Base-by-base conservation (phyloP, 1,140 invertebrate species). In the Meteorus sp. region DNA sequence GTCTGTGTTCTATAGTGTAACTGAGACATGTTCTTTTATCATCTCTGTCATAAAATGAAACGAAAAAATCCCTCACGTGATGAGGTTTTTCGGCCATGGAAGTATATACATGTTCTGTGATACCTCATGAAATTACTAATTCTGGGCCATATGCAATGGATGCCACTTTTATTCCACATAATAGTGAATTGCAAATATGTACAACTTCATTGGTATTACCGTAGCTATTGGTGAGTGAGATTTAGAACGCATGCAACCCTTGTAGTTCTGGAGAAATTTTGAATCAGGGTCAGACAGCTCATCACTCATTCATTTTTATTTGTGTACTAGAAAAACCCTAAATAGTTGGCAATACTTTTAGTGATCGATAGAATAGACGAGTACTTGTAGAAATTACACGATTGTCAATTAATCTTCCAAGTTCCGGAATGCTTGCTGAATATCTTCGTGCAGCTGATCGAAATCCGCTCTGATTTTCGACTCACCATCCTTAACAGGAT, bases 401-500 rank as follows among this genome's bases (percentile, higher is more conserved):
- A 59, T 48, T 13, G 7, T 11, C 4, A 13, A 27, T 87, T 97
- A 98, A 82, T 99, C 97, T 85, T 99, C 97, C 75, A 99, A 85
- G 84, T 98, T 98, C 78, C 97, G 91, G 86, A 99, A 99, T 68
- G 94, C 92, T 72, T 94, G 92, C 71, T 95, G 91, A 83, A 98
- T 95, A 72, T 95, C 92, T 81, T 98, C 95, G 60, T 95, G 85
- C 19, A 98, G 79, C 73, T 97, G 94, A 72, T 98, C 97, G 75
- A 95, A 99, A 71, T 99, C 95, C 43, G 92, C 88, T 79, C 93
- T 94, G 76, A 99, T 98, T 82, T 99, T 98, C 2, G 88, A 86
- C 78, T 99, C 97, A 31, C 96, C 96, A 64, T 99, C 96, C 83
- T 97, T 97, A 6, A 96, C 90, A 31, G 97, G 97, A 81, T 99